phyloP scores from a whole-genome alignment of 30 jellyfish, hydroid and myxozoan genomes.

The Aurelia sp. region DNA sequence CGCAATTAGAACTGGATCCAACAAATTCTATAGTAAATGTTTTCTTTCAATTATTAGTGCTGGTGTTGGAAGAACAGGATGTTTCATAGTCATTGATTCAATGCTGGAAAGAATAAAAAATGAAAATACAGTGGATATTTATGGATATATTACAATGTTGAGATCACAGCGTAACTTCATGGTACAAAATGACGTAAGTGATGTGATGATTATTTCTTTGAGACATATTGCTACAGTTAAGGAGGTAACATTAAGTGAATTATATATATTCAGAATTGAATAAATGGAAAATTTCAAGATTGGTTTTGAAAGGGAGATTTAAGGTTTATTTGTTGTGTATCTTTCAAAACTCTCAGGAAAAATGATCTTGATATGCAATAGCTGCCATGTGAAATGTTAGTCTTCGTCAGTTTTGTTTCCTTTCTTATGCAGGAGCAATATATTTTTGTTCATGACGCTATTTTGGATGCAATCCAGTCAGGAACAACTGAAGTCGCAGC shows the following conservation, averaged over 20 bases:
- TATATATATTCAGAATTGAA: too few species aligned
- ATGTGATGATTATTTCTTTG: neutral
- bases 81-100: slow-evolving; percentile 81
- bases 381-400: too few species aligned
- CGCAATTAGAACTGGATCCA: too few species aligned
- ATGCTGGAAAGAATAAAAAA: slow-evolving; percentile 76
- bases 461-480: slow-evolving; percentile 90
- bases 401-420: too few species aligned
- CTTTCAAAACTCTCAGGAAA: too few species aligned
- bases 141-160: slow-evolving; percentile 89
- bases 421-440: slow-evolving; percentile 77
- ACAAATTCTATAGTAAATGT: too few species aligned
- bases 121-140: slow-evolving; percentile 75
- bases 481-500: slow-evolving; percentile 89
- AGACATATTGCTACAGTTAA: too few species aligned
- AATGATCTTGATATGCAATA: too few species aligned
- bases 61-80: slow-evolving; percentile 90
- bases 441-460: slow-evolving; percentile 83
- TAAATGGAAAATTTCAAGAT: too few species aligned
- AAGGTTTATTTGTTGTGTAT: too few species aligned
- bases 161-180: slow-evolving; percentile 85
- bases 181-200: slow-evolving; percentile 90
- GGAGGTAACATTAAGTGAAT: too few species aligned
- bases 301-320: too few species aligned
- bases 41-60: slow-evolving; percentile 46